Evolutionary conservation across 2,888 invertebrate genomes (phyloP), one percentile per base, ranked within the genome.

Genomic region (Apoda limacodes): DNA sequence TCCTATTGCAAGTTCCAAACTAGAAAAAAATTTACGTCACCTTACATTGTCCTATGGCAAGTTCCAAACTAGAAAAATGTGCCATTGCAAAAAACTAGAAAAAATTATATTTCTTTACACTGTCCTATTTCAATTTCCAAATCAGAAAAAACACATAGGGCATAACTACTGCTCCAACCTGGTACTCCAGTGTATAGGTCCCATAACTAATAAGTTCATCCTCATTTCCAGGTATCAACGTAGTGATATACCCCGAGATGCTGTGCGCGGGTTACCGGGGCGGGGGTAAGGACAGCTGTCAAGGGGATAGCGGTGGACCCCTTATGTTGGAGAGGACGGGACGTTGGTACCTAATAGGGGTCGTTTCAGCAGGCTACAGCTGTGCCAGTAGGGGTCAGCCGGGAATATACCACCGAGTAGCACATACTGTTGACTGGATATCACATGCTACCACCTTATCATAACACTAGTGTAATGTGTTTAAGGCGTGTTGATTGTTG

Each of bases 371-470:
- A 0, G 95, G 95, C 3, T 95, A 95, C 70, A 94, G 94, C 1
- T 95, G 95, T 57, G 95, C 95, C 1, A 93, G 95, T 54, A 85
- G 93, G 9, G 94, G 95, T 10, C 95, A 95, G 56, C 95, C 95
- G 0, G 95, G 95, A 27, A 95, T 95, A 50, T 95, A 95, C 71
- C 95, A 95, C 63, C 84, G 95, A 46, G 95, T 95, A 4, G 92
- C 95, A 1, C 92, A 93, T 56, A 95, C 95, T 0, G 93, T 95
- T 4, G 95, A 95, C 64, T 95, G 95, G 95, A 93, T 95, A 47
- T 85, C 85, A 37, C 85, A 86, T 44, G 85, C 85, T 1, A 83
- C 80, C 0, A 78, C 78, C 0, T 49, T 76, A 1, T 60, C 76
- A 48, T 78, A 74, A 61, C 56, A 37, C 22, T 13, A 17, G 7